A percentile compares a stretch with the other conserved stretches of the same genome.
phyloP scores from a whole-genome alignment of 2,888 invertebrate genomes.

The Microctonus brassicae region DNA sequence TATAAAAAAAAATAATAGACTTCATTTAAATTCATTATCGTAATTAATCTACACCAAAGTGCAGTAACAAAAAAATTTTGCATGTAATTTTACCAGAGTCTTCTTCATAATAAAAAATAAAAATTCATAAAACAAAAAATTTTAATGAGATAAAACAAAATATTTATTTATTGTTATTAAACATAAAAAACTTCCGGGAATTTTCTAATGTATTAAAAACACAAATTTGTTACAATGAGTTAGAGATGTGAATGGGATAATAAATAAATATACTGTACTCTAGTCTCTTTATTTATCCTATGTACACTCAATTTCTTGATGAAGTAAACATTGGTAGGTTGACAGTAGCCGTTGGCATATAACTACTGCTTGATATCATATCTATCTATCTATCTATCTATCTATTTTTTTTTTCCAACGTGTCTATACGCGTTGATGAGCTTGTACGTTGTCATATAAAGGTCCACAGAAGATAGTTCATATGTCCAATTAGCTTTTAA shows the following conservation, averaged over 20 bases:
- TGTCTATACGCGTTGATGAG: not conserved
- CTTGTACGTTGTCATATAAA: not conserved
- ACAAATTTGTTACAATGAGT: not conserved
- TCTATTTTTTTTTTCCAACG: not conserved
- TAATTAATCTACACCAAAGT: no score
- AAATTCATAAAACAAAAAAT: no score
- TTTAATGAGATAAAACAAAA: no score
- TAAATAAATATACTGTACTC: not conserved
- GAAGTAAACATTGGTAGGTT: constrained; percentile 34
- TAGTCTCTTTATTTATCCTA: constrained; percentile 22
- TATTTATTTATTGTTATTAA: no score
- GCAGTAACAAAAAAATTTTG: no score
- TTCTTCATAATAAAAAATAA: no score
- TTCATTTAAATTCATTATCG: no score
- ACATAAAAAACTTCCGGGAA: no score
- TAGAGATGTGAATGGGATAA: not conserved
- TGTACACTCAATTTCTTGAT: constrained; percentile 44
- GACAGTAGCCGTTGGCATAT: not conserved
- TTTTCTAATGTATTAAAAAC: no score
- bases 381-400: not conserved
- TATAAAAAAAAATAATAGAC: no score
- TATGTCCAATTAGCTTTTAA: not conserved
- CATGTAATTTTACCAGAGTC: no score
- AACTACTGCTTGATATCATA: not conserved
- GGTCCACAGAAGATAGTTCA: not conserved